Percentiles rank a stretch among this genome's conserved stretches.
Evolutionary conservation across 1,140 invertebrate species (phyloP).

Genomic region (Drosophila parvula): DNA sequence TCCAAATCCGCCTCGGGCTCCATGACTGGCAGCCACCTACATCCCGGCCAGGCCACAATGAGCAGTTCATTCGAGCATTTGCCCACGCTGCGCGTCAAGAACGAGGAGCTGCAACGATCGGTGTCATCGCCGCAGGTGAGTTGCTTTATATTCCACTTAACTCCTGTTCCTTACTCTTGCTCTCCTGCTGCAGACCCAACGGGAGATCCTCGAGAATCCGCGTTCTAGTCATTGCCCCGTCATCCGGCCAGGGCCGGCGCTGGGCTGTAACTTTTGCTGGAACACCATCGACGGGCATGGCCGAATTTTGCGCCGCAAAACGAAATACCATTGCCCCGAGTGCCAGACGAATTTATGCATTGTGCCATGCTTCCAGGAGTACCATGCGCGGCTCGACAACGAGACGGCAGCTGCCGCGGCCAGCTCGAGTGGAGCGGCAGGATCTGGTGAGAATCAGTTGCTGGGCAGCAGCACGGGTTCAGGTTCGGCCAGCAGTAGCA

Average conservation of each 20-base stretch:
- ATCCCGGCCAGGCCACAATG: slow-evolving; percentile 59
- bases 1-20: slow-evolving; percentile 69
- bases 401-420: slow-evolving; percentile 64
- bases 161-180: background rate
- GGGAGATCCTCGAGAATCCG: slow-evolving; percentile 83
- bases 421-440: slow-evolving; percentile 16
- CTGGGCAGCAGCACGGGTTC: slow-evolving; percentile 43
- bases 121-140: slow-evolving; percentile 86
- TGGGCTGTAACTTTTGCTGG: slow-evolving; percentile 95
- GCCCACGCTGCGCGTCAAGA: slow-evolving; percentile 84
- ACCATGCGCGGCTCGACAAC: slow-evolving; percentile 86
- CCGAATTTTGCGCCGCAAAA: slow-evolving; percentile 91
- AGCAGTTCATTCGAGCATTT: slow-evolving; percentile 82
- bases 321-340: slow-evolving; percentile 94
- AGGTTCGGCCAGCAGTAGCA: slow-evolving; percentile 38
- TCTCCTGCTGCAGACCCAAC: slow-evolving; percentile 63
- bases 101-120: slow-evolving; percentile 86
- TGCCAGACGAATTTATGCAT: slow-evolving; percentile 94
- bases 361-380: slow-evolving; percentile 93
- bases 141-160: background rate
- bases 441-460: slow-evolving; percentile 49
- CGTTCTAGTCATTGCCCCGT: slow-evolving; percentile 90
- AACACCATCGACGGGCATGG: slow-evolving; percentile 93
- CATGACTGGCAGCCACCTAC: slow-evolving; percentile 55
- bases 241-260: slow-evolving; percentile 90